Evolutionary conservation across 2,888 invertebrate species (phyloP).

Genomic region (Tipula lateralis): DNA sequence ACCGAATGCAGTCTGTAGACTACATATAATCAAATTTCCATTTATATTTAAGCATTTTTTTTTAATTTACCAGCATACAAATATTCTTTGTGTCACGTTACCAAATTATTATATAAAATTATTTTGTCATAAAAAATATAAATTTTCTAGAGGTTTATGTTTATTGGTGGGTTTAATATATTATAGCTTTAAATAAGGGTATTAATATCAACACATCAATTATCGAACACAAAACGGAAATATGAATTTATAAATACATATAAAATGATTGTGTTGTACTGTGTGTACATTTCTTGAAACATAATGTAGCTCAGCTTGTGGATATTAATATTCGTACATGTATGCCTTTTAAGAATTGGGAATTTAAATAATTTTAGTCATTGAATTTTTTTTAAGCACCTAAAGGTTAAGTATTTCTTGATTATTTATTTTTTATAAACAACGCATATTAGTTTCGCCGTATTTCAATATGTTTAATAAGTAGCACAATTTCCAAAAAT

Average conservation of each 20-base stretch:
- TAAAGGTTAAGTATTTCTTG: not conserved
- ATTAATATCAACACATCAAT: not conserved
- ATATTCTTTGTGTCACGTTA: not conserved
- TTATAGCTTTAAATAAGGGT: not conserved
- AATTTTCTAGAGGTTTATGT: not conserved
- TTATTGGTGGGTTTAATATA: not conserved
- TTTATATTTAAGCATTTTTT: not conserved
- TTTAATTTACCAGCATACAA: not conserved
- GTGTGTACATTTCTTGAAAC: not conserved
- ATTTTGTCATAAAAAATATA: not conserved
- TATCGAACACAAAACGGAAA: conserved; percentile 5
- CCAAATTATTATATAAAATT: conserved; percentile 3
- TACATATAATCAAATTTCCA: not conserved
- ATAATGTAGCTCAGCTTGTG: not conserved
- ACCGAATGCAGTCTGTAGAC: not conserved
- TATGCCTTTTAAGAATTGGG: not conserved
- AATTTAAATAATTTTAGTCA: not conserved
- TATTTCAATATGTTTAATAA: not conserved
- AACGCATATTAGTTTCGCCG: not conserved
- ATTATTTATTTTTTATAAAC: not conserved
- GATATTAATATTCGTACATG: not conserved
- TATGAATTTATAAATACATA: conserved; percentile 4
- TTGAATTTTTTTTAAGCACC: not conserved
- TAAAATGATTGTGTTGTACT: not conserved
- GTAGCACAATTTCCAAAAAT: not conserved